Conservation (phyloP, 1,140 invertebrate species). For the Drosophila sproati region DNA sequence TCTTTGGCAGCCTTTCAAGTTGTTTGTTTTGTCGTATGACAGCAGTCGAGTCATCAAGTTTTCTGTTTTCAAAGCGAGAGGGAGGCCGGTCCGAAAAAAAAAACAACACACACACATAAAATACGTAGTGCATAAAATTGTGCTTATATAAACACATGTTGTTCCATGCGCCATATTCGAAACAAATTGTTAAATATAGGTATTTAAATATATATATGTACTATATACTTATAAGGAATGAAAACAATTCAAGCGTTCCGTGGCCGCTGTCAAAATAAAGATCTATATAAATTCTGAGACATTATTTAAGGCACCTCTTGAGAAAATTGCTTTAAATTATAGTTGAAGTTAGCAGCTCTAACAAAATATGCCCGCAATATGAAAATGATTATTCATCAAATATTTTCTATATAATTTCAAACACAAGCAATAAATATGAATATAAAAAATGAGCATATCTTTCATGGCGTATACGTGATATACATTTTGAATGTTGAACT, state of each 20-base stretch:
- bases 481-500: no score
- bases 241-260: neutral
- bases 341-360: no score
- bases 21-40: slow-evolving; percentile 18
- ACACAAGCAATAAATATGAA: no score
- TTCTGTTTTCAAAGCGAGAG: neutral
- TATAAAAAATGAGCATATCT: no score
- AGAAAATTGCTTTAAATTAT: no score
- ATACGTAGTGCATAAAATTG: neutral
- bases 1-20: slow-evolving; percentile 35
- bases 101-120: neutral
- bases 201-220: slow-evolving; percentile 9
- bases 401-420: no score
- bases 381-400: no score
- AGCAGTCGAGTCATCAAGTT: no score
- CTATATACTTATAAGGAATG: neutral
- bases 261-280: neutral
- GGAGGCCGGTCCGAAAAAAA: slow-evolving; percentile 23
- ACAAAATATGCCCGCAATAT: no score
- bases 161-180: slow-evolving; percentile 1
- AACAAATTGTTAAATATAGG: slow-evolving; percentile 36
- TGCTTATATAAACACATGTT: slow-evolving; percentile 36
- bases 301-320: no score
- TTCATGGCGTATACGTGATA: no score
- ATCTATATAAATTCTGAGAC: no score